Evolutionary conservation across 2,113 vertebrate genomes (phyloP).

Genomic region (Ellobius talpinus): DNA sequence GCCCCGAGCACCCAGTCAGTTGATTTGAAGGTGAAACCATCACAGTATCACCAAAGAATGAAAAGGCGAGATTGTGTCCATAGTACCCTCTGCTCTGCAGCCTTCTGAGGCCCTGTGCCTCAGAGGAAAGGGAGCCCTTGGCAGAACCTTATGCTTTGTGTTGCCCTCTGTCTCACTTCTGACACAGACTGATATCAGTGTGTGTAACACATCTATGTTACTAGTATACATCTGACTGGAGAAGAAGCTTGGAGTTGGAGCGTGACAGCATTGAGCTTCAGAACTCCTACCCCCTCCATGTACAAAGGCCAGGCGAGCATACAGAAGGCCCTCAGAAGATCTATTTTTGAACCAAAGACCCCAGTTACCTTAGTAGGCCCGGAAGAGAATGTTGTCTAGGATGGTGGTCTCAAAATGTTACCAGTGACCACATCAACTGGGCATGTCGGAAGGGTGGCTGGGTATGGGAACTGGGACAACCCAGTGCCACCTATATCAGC

Average conservation of each 20-base stretch:
- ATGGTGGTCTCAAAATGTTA: background rate
- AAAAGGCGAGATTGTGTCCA: background rate
- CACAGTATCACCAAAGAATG: background rate
- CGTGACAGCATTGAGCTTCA: background rate
- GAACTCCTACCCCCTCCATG: background rate
- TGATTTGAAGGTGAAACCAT: constrained; percentile 10
- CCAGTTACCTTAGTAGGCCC: background rate
- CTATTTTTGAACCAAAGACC: background rate
- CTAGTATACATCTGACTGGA: background rate
- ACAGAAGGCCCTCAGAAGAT: background rate
- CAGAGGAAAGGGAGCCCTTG: background rate
- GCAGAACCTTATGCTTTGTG: background rate
- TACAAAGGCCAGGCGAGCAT: background rate
- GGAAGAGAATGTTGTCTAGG: background rate
- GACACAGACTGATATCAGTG: background rate
- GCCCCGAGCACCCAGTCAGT: background rate
- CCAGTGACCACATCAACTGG: background rate
- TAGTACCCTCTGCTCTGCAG: background rate
- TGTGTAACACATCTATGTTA: background rate
- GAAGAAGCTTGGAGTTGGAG: background rate
- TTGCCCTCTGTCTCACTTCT: background rate
- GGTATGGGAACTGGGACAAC: background rate
- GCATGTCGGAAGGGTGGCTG: background rate
- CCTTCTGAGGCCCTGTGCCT: background rate
- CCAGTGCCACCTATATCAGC: background rate